These are phyloP conservation scores for Hecatera dysodea DNA, from an alignment of 2,888 invertebrate species.

Conservation along the genomic window DNA sequence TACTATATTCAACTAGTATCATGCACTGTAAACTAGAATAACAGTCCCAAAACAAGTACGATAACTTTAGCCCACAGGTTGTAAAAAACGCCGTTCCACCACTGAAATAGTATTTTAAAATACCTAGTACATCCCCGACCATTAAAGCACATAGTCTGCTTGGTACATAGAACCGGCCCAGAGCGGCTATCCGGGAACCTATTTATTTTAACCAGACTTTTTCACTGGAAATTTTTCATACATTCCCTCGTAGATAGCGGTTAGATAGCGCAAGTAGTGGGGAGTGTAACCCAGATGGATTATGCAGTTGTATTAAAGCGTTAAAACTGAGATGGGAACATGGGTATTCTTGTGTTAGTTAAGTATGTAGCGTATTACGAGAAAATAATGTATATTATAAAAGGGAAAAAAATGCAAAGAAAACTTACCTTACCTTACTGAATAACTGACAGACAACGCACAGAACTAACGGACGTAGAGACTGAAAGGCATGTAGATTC, in stretches of 20 bases:
- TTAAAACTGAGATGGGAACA: conserved; percentile 12
- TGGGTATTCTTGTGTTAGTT: conserved; percentile 1
- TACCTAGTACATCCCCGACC: conserved; percentile 34
- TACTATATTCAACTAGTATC: background rate
- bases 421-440: too few species aligned
- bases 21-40: background rate
- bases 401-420: too few species aligned
- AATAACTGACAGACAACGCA: too few species aligned
- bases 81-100: conserved; percentile 16
- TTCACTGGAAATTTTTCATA: conserved; percentile 59
- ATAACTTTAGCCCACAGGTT: background rate
- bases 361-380: background rate
- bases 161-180: conserved; percentile 46
- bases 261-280: conserved; percentile 34
- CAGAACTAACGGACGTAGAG: too few species aligned
- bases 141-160: conserved; percentile 45
- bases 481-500: too few species aligned
- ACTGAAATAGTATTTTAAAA: conserved; percentile 48
- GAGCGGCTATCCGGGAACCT: conserved; percentile 57
- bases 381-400: background rate
- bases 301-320: conserved; percentile 43
- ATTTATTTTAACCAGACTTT: conserved; percentile 69
- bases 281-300: conserved; percentile 28
- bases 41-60: conserved; percentile 18
- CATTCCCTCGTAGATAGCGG: conserved; percentile 51